Base-by-base conservation (phyloP, 1,140 invertebrate genomes). In the Drosophila nigromelanica region DNA sequence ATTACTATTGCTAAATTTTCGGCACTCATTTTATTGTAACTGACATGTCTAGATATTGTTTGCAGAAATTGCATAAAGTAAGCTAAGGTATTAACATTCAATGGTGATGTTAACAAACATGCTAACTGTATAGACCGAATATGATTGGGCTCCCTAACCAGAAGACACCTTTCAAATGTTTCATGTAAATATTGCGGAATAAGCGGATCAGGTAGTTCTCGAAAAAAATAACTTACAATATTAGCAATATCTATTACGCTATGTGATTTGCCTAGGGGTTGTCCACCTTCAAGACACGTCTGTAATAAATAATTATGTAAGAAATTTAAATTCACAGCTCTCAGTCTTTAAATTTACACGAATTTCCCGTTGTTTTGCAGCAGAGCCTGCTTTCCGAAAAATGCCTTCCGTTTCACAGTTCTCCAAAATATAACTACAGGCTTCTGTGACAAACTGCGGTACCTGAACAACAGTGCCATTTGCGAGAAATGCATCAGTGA, bases 341-440 rank as follows among this genome's bases (percentile, higher is more conserved):
- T 7, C 30, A 33, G 30, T 33, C 7, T 1, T 35, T 8, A 35
- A 35, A 8, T 35, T 80, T 93, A 96, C 95, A 91, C 95, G 95
- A 12, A 97, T 94, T 91, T 97, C 96, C 83, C 95, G 95, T 91
- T 97, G 96, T 74, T 96, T 93, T 48, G 93, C 93, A 67, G 96
- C 94, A 11, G 96, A 97, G 3, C 97, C 97, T 69, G 96, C 96
- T 92, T 97, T 97, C 30, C 97, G 93, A 85, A 98, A 98, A 42
- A 98, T 92, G 3, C 97, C 97, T 91, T 97, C 96, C 24, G 94
- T 94, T 37, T 94, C 93, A 30, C 95, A 93, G 91, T 96, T 93
- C 27, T 94, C 92, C 48, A 94, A 92, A 58, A 97, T 93, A 81
- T 94, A 94, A 18, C 93, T 92, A 75, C 95, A 95, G 72, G 96